Percentiles rank a stretch among this genome's conserved stretches.
Evolutionary conservation across 2,888 invertebrate species (phyloP).

Genomic region (Leptopterna dolabrata): DNA sequence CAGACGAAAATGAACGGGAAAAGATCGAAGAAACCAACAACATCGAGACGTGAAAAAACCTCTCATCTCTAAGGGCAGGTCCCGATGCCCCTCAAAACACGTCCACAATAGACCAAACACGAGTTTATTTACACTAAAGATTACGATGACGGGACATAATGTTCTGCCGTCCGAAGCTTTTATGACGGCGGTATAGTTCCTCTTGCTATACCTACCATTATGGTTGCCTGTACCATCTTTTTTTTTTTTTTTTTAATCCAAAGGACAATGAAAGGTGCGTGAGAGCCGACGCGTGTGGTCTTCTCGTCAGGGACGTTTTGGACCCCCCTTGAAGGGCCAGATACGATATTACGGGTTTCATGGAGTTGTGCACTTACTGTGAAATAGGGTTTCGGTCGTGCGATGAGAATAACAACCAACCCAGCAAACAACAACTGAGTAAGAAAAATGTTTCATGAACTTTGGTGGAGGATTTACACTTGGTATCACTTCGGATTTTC

Average conservation of each 20-base stretch:
- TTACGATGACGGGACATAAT: not conserved
- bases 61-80: not conserved
- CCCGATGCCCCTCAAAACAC: not conserved
- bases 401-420: too few relatives aligned
- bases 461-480: too few relatives aligned
- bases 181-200: not conserved
- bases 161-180: not conserved
- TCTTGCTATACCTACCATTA: not conserved
- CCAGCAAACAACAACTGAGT: too few relatives aligned
- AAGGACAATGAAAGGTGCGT: slow-evolving; percentile 7
- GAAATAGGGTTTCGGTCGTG: too few relatives aligned
- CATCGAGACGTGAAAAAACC: not conserved
- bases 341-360: not conserved
- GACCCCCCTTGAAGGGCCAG: not conserved
- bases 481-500: too few relatives aligned
- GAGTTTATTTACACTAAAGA: slow-evolving; percentile 15
- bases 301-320: not conserved
- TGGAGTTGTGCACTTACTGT: too few relatives aligned
- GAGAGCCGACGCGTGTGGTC: slow-evolving; percentile 6
- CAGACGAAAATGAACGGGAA: not conserved
- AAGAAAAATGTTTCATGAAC: too few relatives aligned
- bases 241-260: not conserved
- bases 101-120: slow-evolving; percentile 13
- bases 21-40: not conserved
- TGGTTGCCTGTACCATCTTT: not conserved